Conservation (phyloP, 2,797 vertebrate species). For the Peromyscus aztecus region DNA sequence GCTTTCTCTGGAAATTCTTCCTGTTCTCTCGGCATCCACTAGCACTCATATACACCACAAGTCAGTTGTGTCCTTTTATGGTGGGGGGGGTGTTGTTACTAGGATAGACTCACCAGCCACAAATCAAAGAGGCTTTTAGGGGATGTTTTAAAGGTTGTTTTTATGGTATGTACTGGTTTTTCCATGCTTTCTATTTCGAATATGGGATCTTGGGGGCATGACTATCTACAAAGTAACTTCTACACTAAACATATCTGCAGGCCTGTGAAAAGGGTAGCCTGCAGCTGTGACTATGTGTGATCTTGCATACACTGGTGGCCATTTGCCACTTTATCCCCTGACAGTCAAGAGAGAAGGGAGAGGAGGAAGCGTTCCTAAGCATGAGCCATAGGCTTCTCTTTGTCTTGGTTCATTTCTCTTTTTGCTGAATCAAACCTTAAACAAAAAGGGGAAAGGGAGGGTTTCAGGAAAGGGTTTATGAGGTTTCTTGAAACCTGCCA, state of each 20-base stretch:
- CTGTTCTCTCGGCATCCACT: rapidly evolving
- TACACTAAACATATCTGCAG: not conserved
- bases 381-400: not conserved
- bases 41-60: not conserved
- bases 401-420: conserved; percentile 49
- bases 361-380: not conserved
- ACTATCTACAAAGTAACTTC: conserved; percentile 68
- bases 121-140: not conserved
- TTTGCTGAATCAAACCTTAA: conserved; percentile 62
- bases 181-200: not conserved
- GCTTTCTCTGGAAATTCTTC: not conserved
- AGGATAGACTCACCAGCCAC: not conserved
- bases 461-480: not conserved
- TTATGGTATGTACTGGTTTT: not conserved
- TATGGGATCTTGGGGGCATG: conserved; percentile 32
- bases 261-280: conserved; percentile 21
- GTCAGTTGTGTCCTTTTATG: no score
- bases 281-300: conserved; percentile 19
- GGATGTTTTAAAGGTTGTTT: not conserved
- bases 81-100: not conserved
- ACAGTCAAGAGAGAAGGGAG: not conserved
- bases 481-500: conserved; percentile 37
- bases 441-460: not conserved
- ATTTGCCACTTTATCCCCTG: not conserved
- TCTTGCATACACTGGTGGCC: not conserved